Evolutionary conservation across 2,113 vertebrate species (phyloP).

Genomic region (Channa maculata): DNA sequence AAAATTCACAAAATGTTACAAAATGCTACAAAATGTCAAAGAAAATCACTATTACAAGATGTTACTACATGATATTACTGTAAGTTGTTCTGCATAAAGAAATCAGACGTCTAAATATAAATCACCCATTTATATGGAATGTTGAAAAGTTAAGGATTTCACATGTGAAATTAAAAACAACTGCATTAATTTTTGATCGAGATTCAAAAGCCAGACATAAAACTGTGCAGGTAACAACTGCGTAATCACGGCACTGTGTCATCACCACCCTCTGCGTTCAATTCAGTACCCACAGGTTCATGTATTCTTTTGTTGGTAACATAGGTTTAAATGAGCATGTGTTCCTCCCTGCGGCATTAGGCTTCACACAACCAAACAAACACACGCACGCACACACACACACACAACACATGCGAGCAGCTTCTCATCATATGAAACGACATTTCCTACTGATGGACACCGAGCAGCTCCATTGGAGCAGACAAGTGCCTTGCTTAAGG

Average conservation of each 20-base stretch:
- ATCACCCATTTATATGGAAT: too few species aligned
- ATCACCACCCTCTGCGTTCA: neutral
- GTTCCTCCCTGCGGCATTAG: conserved; percentile 19
- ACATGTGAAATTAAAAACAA: too few species aligned
- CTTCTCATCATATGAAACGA: conserved; percentile 14
- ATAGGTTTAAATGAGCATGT: conserved; percentile 21
- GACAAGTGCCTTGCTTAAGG: conserved; percentile 66
- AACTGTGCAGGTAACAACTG: conserved; percentile 1
- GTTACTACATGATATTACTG: too few species aligned
- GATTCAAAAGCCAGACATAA: conserved; percentile 6
- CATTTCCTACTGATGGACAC: conserved; percentile 49
- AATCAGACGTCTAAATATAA: too few species aligned
- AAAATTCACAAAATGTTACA: conserved; percentile 9
- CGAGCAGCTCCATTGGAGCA: conserved; percentile 62
- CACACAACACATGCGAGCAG: conserved; percentile 30
- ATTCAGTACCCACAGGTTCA: neutral
- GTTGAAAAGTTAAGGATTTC: too few species aligned
- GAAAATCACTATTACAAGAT: too few species aligned
- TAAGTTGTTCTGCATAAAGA: too few species aligned
- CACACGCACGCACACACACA: conserved; percentile 7
- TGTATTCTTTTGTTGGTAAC: conserved; percentile 22
- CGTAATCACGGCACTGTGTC: conserved; percentile 2
- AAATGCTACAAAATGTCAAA: too few species aligned
- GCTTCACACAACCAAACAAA: neutral
- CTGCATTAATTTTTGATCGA: conserved; percentile 6